A percentile compares a stretch with the other conserved stretches of the same genome.
These are phyloP conservation scores for Amblyjoppa proteus DNA, from an alignment of 2,888 invertebrate species.

Conservation along the genomic window DNA sequence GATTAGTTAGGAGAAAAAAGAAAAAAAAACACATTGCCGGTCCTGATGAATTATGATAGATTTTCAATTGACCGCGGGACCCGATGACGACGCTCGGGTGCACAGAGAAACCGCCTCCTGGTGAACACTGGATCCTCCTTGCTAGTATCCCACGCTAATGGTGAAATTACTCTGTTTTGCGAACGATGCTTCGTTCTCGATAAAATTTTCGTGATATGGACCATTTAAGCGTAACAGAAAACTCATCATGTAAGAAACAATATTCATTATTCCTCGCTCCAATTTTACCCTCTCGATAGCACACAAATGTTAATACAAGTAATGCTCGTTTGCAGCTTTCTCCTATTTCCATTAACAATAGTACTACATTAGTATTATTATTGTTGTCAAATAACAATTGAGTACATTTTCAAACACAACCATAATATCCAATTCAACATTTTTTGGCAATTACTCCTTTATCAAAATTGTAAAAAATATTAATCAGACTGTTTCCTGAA, in stretches of 20 bases:
- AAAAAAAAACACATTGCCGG: background rate
- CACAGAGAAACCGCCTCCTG: slow-evolving; percentile 8
- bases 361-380: background rate
- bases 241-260: slow-evolving; percentile 62
- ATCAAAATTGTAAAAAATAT: background rate
- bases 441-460: background rate
- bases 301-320: background rate
- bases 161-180: slow-evolving; percentile 7
- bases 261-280: background rate
- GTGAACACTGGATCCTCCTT: slow-evolving; percentile 8
- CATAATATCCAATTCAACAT: background rate
- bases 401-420: background rate
- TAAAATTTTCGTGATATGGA: slow-evolving; percentile 58
- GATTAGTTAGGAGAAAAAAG: background rate
- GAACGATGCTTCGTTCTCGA: slow-evolving; percentile 26
- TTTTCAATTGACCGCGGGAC: slow-evolving; percentile 8
- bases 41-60: background rate
- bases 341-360: background rate
- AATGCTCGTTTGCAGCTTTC: background rate
- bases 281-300: background rate
- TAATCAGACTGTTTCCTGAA: background rate
- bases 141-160: background rate
- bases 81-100: slow-evolving; percentile 24
- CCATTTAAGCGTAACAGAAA: slow-evolving; percentile 41
- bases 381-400: background rate